These are phyloP conservation scores for Tenualosa ilisha DNA, from an alignment of 2,797 vertebrate species.

Conservation along the genomic window DNA sequence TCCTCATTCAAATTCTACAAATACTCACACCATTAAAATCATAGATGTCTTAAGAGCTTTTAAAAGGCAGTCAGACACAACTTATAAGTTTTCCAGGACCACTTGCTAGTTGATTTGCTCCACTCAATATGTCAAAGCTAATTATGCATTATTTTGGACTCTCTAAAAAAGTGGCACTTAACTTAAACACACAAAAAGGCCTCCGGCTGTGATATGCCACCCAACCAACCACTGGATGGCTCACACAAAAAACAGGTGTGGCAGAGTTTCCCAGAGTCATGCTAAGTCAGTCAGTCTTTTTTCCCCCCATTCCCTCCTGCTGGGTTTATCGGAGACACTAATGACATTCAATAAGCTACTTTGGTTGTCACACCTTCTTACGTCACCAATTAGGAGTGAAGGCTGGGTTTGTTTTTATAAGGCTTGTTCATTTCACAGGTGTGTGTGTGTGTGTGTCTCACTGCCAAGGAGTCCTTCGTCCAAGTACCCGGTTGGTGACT, in stretches of 20 bases:
- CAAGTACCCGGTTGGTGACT: constrained; percentile 45
- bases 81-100: not conserved
- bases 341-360: not conserved
- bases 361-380: not conserved
- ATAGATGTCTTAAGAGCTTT: not conserved
- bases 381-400: not conserved
- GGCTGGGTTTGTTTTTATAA: not conserved
- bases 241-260: not conserved
- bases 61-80: not conserved
- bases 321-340: not conserved
- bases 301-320: not conserved
- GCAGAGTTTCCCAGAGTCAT: not conserved
- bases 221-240: not conserved
- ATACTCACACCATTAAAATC: not conserved
- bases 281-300: not conserved
- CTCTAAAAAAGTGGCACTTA: not conserved
- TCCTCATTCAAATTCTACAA: not conserved
- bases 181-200: not conserved
- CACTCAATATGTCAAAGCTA: not conserved
- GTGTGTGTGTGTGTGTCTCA: not conserved
- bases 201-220: not conserved
- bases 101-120: not conserved
- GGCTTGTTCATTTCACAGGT: not conserved
- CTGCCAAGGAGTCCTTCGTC: constrained; percentile 37
- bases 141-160: not conserved